A percentile compares a stretch with the other conserved stretches of the same genome.
These are phyloP conservation scores for Rhagoletis pomonella DNA, from an alignment of 1,140 invertebrate genomes.

Conservation along the genomic window DNA sequence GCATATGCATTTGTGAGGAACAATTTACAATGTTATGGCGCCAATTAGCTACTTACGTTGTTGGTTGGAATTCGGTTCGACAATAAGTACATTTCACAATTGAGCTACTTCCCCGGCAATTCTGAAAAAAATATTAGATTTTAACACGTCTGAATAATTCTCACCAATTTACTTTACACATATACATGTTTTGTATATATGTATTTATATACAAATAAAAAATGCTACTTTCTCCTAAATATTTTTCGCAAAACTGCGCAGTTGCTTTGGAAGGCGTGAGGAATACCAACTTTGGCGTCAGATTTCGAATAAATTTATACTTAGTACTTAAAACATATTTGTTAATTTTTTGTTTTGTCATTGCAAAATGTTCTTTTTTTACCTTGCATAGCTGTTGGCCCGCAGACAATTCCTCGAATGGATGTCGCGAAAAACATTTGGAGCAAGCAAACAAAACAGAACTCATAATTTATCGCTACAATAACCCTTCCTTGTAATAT, in stretches of 20 bases:
- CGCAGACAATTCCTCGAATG: constrained; percentile 95
- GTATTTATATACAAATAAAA: neutral
- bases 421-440: constrained; percentile 94
- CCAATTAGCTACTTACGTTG: constrained; percentile 80
- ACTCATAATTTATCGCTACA: constrained; percentile 64
- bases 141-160: neutral
- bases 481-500: constrained; percentile 10
- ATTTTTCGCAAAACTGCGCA: neutral
- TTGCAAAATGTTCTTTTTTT: neutral
- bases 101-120: constrained; percentile 94
- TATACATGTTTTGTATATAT: too few relatives aligned
- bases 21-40: neutral
- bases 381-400: constrained; percentile 98
- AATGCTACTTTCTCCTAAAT: constrained; percentile 15
- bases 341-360: neutral
- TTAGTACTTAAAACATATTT: neutral
- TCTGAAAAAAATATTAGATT: constrained; percentile 77
- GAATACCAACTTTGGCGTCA: neutral
- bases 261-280: neutral
- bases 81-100: constrained; percentile 98
- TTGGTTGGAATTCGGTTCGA: constrained; percentile 97
- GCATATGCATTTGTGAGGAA: too few relatives aligned
- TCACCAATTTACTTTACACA: constrained; percentile 5
- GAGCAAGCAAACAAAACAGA: constrained; percentile 92
- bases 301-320: neutral